Conservation (phyloP, 2,113 vertebrate species). For the Oryzias melastigma region DNA sequence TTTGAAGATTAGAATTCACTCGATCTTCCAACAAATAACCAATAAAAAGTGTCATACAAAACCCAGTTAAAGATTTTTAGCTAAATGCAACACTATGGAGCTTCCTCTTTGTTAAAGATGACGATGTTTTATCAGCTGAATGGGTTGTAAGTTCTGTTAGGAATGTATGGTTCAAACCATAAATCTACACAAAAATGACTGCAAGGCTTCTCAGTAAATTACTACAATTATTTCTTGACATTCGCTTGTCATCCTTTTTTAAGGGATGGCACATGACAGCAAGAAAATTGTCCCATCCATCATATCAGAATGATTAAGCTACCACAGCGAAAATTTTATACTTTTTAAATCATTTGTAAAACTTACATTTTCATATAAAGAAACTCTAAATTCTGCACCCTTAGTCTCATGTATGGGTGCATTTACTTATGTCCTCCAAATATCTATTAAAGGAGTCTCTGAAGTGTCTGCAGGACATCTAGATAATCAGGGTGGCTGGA, state of each 20-base stretch:
- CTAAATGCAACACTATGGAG: not conserved
- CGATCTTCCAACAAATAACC: too few relatives aligned
- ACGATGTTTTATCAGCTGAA: not conserved
- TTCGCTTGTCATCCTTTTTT: not conserved
- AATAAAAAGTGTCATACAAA: not conserved
- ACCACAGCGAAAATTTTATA: too few relatives aligned
- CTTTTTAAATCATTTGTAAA: too few relatives aligned
- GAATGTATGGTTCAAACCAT: not conserved
- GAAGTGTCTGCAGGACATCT: too few relatives aligned
- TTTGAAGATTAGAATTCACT: too few relatives aligned
- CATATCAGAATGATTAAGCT: not conserved
- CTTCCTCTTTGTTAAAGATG: not conserved
- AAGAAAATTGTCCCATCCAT: not conserved
- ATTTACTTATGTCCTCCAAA: too few relatives aligned
- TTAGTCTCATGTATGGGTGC: too few relatives aligned
- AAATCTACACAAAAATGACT: too few relatives aligned
- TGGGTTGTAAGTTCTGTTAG: not conserved
- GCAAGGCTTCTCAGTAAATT: not conserved
- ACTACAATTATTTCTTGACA: not conserved
- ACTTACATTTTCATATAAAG: too few relatives aligned
- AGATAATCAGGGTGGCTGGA: too few relatives aligned
- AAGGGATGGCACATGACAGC: not conserved
- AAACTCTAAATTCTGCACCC: too few relatives aligned
- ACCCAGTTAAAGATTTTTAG: not conserved
- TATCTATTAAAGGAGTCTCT: too few relatives aligned